These are phyloP conservation scores for Micronisus gabar DNA, from an alignment of 2,113 vertebrate species.

Conservation along the genomic window DNA sequence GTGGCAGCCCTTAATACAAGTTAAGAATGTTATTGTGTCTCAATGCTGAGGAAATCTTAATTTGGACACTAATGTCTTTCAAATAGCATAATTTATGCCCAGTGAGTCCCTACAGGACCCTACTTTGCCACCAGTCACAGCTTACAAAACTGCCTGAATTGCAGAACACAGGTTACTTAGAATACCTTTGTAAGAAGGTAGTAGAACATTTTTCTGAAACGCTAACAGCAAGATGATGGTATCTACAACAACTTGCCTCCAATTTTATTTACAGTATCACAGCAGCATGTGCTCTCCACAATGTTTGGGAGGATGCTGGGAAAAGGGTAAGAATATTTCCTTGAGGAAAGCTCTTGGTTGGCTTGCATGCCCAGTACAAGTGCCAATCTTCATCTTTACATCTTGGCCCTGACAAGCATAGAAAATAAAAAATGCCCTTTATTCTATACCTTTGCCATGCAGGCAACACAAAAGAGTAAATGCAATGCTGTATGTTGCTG, in stretches of 20 bases:
- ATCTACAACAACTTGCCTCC: background rate
- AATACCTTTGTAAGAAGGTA: background rate
- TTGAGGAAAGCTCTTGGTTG: background rate
- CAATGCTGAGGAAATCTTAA: background rate
- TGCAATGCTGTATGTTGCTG: background rate
- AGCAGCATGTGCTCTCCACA: background rate
- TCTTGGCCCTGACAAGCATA: background rate
- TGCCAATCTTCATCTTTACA: background rate
- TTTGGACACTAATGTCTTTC: background rate
- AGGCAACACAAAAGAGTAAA: background rate
- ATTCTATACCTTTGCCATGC: background rate
- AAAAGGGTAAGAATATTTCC: background rate
- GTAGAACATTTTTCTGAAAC: background rate
- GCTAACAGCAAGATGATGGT: background rate
- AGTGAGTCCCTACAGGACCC: background rate
- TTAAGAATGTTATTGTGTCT: background rate
- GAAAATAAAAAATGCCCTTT: background rate
- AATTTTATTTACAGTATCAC: background rate
- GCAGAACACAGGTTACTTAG: background rate
- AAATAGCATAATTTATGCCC: background rate
- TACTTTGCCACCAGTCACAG: background rate
- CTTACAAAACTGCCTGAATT: background rate
- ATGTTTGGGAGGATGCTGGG: background rate
- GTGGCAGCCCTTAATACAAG: background rate
- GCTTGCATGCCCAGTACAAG: background rate